A percentile compares a stretch with the other conserved stretches of the same genome.
Evolutionary conservation across 2,797 vertebrate species (phyloP).

Genomic region (Sebastolobus altivelis): DNA sequence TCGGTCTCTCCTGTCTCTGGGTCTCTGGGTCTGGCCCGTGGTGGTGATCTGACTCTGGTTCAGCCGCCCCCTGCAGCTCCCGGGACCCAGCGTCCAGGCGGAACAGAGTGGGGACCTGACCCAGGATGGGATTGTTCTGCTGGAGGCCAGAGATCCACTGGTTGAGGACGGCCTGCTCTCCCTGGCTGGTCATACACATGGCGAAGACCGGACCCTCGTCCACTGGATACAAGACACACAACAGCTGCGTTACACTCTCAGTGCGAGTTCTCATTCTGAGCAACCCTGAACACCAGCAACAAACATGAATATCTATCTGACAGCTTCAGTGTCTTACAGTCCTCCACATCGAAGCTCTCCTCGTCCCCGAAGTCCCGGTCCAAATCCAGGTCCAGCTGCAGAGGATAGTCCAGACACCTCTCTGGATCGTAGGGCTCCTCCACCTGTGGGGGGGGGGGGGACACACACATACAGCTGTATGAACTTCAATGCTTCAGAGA

Average conservation of each 20-base stretch:
- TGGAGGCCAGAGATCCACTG: conserved; percentile 92
- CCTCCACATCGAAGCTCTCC: conserved; percentile 86
- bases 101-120: conserved; percentile 88
- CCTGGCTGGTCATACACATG: conserved; percentile 88
- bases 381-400: conserved; percentile 88
- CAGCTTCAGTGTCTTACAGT: conserved; percentile 79
- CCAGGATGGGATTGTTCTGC: conserved; percentile 87
- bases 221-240: conserved; percentile 78
- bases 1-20: neutral
- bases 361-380: conserved; percentile 86
- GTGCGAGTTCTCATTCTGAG: neutral
- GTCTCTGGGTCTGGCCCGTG: conserved; percentile 6
- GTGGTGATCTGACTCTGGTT: conserved; percentile 11
- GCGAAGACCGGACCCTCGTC: conserved; percentile 90
- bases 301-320: neutral
- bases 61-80: conserved; percentile 63
- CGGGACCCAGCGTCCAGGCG: conserved; percentile 77
- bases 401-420: conserved; percentile 87
- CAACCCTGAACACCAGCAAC: neutral
- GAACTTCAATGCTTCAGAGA: neutral
- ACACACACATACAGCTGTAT: neutral
- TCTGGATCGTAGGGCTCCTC: conserved; percentile 86
- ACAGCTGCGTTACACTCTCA: neutral
- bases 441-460: conserved; percentile 64
- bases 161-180: conserved; percentile 87